These are phyloP conservation scores for Cacoxenus indagator DNA, from an alignment of 2,888 invertebrate genomes.

Conservation along the genomic window DNA sequence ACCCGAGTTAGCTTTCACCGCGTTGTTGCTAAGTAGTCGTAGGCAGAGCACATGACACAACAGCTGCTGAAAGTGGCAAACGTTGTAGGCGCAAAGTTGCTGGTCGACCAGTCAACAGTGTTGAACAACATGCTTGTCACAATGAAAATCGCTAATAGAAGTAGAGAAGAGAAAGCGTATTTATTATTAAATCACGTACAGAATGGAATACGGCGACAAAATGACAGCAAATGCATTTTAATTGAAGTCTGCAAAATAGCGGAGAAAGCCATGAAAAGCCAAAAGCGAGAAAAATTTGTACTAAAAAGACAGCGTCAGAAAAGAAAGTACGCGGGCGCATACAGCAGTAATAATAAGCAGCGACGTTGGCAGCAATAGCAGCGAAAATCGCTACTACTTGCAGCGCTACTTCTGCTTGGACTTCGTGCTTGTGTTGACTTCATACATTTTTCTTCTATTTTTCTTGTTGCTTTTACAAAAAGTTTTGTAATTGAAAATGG, in stretches of 20 bases:
- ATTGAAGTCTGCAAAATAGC: slow-evolving; percentile 46
- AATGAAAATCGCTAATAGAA: background rate
- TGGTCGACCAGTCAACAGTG: too few relatives aligned
- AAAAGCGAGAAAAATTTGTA: slow-evolving; percentile 18
- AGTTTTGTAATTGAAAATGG: slow-evolving; percentile 63
- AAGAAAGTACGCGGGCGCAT: background rate
- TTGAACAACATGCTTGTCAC: background rate
- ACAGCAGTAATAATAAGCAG: too few relatives aligned
- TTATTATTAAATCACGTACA: slow-evolving; percentile 62
- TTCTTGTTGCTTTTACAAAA: slow-evolving; percentile 44
- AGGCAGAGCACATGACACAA: too few relatives aligned
- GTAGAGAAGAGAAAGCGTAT: slow-evolving; percentile 31
- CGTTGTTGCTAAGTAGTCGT: too few relatives aligned
- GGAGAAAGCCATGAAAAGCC: slow-evolving; percentile 13
- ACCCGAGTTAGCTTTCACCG: too few relatives aligned
- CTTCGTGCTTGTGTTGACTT: background rate
- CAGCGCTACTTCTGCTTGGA: background rate
- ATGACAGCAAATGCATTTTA: slow-evolving; percentile 63
- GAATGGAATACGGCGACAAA: slow-evolving; percentile 61
- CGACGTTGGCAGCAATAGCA: too few relatives aligned
- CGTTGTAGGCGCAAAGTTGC: too few relatives aligned
- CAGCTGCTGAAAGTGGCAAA: too few relatives aligned
- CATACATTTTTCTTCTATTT: background rate
- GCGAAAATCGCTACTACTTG: background rate
- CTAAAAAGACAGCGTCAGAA: background rate